Evolutionary conservation across 2,113 vertebrate genomes (phyloP).

Genomic region (Erythrolamprus reginae): DNA sequence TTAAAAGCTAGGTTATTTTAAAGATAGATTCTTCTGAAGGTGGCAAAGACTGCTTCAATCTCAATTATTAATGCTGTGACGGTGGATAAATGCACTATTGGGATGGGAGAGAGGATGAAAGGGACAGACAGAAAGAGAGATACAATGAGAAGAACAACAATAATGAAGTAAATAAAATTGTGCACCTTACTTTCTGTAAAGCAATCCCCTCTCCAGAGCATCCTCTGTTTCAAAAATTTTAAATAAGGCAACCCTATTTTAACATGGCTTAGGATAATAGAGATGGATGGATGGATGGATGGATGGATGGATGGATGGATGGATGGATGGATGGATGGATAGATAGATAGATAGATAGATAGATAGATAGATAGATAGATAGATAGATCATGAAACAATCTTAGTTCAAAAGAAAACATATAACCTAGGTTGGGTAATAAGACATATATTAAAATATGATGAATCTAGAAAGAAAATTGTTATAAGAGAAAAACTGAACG

Average conservation of each 20-base stretch:
- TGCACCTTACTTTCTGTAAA: background rate
- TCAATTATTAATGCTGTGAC: background rate
- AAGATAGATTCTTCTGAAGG: background rate
- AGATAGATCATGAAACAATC: background rate
- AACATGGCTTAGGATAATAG: background rate
- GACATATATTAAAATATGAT: background rate
- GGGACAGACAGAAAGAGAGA: background rate
- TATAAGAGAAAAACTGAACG: background rate
- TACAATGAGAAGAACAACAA: background rate
- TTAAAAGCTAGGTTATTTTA: background rate
- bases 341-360: too few relatives aligned
- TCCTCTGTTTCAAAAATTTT: background rate
- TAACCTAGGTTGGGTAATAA: background rate
- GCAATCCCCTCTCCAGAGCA: background rate
- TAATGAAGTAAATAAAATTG: background rate
- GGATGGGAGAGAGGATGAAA: background rate
- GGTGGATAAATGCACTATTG: background rate
- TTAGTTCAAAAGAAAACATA: background rate
- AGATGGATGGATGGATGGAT: too few relatives aligned
- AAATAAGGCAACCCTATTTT: background rate
- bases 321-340: too few relatives aligned
- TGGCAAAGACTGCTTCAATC: background rate
- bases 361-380: too few relatives aligned
- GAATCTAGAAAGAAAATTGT: background rate
- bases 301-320: too few relatives aligned